Evolutionary conservation across 1,140 invertebrate genomes (phyloP).

Genomic region (Drosophila pachea): DNA sequence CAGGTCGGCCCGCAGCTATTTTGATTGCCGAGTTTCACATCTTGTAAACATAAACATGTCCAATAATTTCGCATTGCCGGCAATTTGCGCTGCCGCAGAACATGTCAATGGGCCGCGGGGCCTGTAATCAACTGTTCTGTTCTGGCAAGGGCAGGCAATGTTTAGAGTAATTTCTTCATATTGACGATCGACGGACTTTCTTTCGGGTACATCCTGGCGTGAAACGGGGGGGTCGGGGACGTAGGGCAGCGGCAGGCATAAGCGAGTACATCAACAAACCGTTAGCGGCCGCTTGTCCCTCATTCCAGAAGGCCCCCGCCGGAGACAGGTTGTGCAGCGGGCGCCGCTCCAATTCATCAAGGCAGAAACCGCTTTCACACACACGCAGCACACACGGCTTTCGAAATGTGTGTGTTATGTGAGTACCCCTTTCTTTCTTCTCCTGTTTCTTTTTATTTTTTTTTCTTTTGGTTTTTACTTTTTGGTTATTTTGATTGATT

Average conservation of each 20-base stretch:
- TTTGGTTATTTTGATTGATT: slow-evolving; percentile 69
- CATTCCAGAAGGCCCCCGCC: slow-evolving; percentile 27
- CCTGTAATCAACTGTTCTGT: slow-evolving; percentile 45
- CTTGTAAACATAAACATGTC: slow-evolving; percentile 74
- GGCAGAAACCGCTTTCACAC: slow-evolving; percentile 18
- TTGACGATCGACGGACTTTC: slow-evolving; percentile 52
- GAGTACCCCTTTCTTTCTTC: slow-evolving; percentile 19
- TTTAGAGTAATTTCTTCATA: slow-evolving; percentile 66
- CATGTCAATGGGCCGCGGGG: slow-evolving; percentile 64
- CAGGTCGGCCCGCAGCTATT: slow-evolving; percentile 71
- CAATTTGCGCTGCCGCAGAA: slow-evolving; percentile 55
- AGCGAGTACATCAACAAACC: slow-evolving; percentile 64
- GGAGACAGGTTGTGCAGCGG: slow-evolving; percentile 8
- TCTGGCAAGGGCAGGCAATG: not conserved
- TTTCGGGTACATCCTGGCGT: slow-evolving; percentile 33
- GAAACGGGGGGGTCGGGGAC: not conserved
- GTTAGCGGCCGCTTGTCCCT: slow-evolving; percentile 60
- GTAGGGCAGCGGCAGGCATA: slow-evolving; percentile 11
- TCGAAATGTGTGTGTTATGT: slow-evolving; percentile 11
- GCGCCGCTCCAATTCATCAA: slow-evolving; percentile 26
- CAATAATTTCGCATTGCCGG: slow-evolving; percentile 57
- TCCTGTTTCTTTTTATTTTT: slow-evolving; percentile 20
- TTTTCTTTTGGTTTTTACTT: slow-evolving; percentile 39
- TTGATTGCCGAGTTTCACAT: slow-evolving; percentile 61
- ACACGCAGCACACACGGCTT: not conserved